These are phyloP conservation scores for Aphaenogaster rudis DNA, from an alignment of 1,140 invertebrate species.

Conservation along the genomic window DNA sequence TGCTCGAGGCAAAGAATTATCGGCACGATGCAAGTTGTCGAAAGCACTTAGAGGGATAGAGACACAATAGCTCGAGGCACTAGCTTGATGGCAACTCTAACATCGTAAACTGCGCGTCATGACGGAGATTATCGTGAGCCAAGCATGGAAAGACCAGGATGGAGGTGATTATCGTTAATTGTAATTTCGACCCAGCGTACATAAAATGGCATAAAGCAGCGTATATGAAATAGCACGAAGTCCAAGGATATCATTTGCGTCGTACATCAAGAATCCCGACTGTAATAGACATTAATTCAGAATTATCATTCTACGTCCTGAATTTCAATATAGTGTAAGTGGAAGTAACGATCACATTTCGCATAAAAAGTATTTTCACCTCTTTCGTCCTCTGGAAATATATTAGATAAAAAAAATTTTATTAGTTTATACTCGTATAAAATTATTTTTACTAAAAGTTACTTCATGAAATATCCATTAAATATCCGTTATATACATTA, in stretches of 20 bases:
- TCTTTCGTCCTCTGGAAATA: background rate
- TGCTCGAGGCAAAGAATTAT: slow-evolving; percentile 42
- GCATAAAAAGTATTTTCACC: background rate
- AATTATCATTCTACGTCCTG: background rate
- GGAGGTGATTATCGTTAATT: slow-evolving; percentile 42
- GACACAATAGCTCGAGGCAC: background rate
- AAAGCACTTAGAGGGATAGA: slow-evolving; percentile 28
- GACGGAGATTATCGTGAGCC: background rate
- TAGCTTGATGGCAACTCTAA: slow-evolving; percentile 39
- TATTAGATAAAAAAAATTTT: background rate
- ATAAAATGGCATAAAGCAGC: background rate
- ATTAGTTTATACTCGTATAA: background rate
- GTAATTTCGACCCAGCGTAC: slow-evolving; percentile 5
- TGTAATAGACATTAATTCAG: background rate
- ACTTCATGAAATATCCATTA: background rate
- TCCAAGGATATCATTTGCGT: background rate
- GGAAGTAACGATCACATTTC: background rate
- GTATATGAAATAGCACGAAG: background rate
- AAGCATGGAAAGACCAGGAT: slow-evolving; percentile 30
- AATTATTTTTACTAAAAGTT: background rate
- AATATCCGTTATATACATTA: background rate
- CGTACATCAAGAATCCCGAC: background rate
- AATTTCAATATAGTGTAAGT: background rate
- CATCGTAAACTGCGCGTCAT: background rate
- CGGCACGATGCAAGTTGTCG: slow-evolving; percentile 18